Conservation (phyloP, 2,888 invertebrate genomes). For the Metacarcinus magister region DNA sequence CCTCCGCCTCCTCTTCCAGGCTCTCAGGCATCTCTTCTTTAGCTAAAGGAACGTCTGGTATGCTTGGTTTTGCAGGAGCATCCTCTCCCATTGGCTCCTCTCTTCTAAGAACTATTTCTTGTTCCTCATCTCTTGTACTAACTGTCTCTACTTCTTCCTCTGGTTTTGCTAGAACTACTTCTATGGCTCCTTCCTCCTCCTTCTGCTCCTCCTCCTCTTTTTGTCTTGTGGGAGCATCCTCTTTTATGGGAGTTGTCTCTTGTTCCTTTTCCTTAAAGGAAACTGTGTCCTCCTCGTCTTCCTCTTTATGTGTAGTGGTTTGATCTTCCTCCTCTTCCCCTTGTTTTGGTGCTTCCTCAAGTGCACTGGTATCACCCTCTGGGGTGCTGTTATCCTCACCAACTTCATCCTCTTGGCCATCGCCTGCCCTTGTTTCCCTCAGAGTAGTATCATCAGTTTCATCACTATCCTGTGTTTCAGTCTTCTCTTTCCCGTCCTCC, state of each 20-base stretch:
- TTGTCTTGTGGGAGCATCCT: not conserved
- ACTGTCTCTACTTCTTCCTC: not conserved
- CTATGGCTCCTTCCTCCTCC: slow-evolving; percentile 34
- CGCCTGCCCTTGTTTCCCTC: slow-evolving; percentile 68
- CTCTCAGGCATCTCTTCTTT: slow-evolving; percentile 57
- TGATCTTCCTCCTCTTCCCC: not conserved
- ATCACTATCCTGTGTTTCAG: slow-evolving; percentile 80
- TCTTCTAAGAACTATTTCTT: slow-evolving; percentile 38
- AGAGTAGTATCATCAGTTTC: slow-evolving; percentile 80
- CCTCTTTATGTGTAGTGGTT: not conserved
- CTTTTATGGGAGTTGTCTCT: not conserved
- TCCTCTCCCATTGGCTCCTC: slow-evolving; percentile 69
- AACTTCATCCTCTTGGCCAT: slow-evolving; percentile 57
- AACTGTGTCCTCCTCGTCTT: not conserved
- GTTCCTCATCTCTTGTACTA: not conserved
- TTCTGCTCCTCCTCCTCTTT: slow-evolving; percentile 4
- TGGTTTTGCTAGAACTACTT: not conserved
- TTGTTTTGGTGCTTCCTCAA: slow-evolving; percentile 55
- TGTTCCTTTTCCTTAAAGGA: not conserved
- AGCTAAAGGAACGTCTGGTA: slow-evolving; percentile 68
- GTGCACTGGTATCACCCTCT: slow-evolving; percentile 74
- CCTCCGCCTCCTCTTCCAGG: slow-evolving; percentile 63
- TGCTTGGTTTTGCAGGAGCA: not conserved
- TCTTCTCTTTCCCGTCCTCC: slow-evolving; percentile 78
- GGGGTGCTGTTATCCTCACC: slow-evolving; percentile 70